Percentiles rank a stretch among this genome's conserved stretches.
These are phyloP conservation scores for Brachypalpus laphriformis DNA, from an alignment of 2,888 invertebrate species.

Conservation along the genomic window DNA sequence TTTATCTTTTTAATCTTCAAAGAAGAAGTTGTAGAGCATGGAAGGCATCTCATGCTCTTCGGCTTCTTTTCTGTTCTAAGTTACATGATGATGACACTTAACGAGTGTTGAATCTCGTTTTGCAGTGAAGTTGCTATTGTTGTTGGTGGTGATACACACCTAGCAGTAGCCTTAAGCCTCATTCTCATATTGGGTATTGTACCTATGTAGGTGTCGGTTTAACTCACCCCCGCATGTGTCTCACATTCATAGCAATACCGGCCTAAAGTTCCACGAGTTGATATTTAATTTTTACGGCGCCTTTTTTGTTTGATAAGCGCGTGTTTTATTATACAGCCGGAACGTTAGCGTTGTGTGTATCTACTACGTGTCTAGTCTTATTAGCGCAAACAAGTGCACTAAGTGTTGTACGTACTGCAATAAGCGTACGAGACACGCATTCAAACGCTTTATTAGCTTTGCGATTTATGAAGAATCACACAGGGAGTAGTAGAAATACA, in stretches of 20 bases:
- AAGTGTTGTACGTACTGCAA: conserved; percentile 56
- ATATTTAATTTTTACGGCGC: conserved; percentile 52
- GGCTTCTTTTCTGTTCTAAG: conserved; percentile 10
- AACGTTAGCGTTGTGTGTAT: conserved; percentile 35
- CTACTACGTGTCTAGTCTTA: conserved; percentile 62
- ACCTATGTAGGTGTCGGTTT: conserved; percentile 3
- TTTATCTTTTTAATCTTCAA: conserved; percentile 54
- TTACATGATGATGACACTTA: conserved; percentile 46
- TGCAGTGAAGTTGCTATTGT: not conserved
- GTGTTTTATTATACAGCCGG: conserved; percentile 46
- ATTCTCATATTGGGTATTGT: not conserved
- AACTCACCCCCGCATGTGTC: not conserved
- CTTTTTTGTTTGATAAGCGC: conserved; percentile 61
- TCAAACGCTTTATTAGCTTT: conserved; percentile 65
- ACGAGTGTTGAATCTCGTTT: conserved; percentile 24
- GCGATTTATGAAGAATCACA: conserved; percentile 29
- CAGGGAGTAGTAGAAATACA: not conserved
- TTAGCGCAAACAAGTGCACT: conserved; percentile 63
- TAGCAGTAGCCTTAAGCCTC: too few relatives aligned
- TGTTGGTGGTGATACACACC: not conserved
- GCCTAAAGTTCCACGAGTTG: not conserved
- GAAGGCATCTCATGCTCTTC: conserved; percentile 32
- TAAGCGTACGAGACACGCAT: conserved; percentile 64
- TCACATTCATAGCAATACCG: not conserved
- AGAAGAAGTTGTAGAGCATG: conserved; percentile 55